These are phyloP conservation scores for Lapara coniferarum DNA, from an alignment of 2,888 invertebrate species.

Conservation along the genomic window DNA sequence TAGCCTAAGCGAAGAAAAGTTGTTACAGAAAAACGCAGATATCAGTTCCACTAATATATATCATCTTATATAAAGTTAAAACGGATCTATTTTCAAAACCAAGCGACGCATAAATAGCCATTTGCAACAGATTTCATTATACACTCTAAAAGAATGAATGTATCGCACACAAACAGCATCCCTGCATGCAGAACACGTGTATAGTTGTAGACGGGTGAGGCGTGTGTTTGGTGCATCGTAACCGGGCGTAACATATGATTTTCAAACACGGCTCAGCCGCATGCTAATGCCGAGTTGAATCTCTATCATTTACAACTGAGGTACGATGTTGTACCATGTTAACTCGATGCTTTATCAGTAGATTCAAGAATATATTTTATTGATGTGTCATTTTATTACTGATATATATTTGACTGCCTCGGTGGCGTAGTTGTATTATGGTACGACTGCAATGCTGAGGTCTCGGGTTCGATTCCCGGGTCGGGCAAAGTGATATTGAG, in stretches of 20 bases:
- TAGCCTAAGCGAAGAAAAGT: no score
- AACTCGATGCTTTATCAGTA: neutral
- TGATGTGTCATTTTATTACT: no score
- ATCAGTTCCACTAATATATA: no score
- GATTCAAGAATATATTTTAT: neutral
- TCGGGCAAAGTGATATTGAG: no score
- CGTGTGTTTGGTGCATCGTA: conserved; percentile 24
- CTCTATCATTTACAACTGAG: conserved; percentile 44
- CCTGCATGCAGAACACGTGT: conserved; percentile 14
- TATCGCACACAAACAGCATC: conserved; percentile 1
- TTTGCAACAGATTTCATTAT: neutral
- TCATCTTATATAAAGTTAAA: no score
- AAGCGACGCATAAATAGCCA: neutral
- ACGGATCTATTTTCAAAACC: no score
- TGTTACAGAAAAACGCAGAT: no score
- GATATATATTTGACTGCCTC: no score
- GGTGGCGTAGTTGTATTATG: no score
- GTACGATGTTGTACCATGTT: conserved; percentile 6
- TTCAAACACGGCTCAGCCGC: conserved; percentile 57
- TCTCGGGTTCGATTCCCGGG: no score
- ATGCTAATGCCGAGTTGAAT: conserved; percentile 56
- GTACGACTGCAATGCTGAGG: no score
- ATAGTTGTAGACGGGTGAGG: conserved; percentile 6
- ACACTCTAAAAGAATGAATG: neutral
- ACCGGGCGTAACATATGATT: conserved; percentile 56